A percentile compares a stretch with the other conserved stretches of the same genome.
phyloP scores from a whole-genome alignment of 2,888 invertebrate genomes.

The Tribolium freemani region DNA sequence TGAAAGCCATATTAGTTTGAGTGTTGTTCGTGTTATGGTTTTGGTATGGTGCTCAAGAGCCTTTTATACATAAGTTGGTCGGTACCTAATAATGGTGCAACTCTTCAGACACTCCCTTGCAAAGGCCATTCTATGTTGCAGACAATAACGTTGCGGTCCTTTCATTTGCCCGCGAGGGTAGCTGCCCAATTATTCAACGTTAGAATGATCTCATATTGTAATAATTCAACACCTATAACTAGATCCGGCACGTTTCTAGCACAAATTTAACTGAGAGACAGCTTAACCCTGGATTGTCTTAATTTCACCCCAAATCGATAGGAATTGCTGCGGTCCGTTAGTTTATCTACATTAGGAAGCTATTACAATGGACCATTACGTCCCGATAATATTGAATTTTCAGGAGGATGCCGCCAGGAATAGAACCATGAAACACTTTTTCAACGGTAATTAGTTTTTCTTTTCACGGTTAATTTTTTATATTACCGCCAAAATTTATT shows the following conservation, averaged over 20 bases:
- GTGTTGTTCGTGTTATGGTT: constrained; percentile 24
- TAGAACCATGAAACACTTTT: background rate
- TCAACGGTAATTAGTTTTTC: background rate
- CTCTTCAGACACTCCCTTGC: constrained; percentile 47
- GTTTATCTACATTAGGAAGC: constrained; percentile 11
- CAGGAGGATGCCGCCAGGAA: background rate
- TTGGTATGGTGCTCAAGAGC: constrained; percentile 19
- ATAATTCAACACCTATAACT: constrained; percentile 19
- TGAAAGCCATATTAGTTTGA: constrained; percentile 37
- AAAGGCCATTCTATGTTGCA: constrained; percentile 38
- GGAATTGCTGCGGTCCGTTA: background rate
- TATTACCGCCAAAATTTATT: too few relatives aligned
- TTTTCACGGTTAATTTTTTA: background rate
- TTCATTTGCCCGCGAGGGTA: constrained; percentile 39
- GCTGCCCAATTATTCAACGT: constrained; percentile 40
- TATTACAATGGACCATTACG: constrained; percentile 3
- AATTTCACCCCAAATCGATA: constrained; percentile 4
- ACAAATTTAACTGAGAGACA: constrained; percentile 14
- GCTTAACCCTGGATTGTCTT: constrained; percentile 22
- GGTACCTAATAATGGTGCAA: constrained; percentile 43
- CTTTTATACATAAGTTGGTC: constrained; percentile 44
- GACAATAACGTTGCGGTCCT: constrained; percentile 37
- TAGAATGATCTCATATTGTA: constrained; percentile 38
- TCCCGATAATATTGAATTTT: background rate
- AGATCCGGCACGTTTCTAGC: constrained; percentile 16